Conservation (phyloP, 1,140 invertebrate genomes). For the Geopemphigus sp. region DNA sequence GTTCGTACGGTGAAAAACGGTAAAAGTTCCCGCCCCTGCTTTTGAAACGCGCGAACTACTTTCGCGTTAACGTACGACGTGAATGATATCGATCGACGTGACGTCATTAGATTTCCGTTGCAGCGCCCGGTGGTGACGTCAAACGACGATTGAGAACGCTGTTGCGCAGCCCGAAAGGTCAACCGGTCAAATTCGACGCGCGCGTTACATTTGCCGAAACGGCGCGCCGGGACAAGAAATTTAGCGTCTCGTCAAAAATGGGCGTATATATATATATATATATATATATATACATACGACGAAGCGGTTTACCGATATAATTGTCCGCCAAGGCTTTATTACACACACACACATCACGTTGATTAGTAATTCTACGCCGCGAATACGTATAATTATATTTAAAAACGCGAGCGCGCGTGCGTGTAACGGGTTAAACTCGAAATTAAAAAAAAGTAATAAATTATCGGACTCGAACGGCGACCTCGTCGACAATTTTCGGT, state of each 20-base stretch:
- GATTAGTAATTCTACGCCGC: too few relatives aligned
- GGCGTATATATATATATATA: too few relatives aligned
- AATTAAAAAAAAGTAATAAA: too few relatives aligned
- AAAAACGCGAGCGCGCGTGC: too few relatives aligned
- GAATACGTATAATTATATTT: too few relatives aligned
- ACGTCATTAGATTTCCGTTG: slow-evolving; percentile 24
- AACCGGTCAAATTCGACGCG: slow-evolving; percentile 39
- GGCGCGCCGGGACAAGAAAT: background rate
- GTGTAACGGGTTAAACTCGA: too few relatives aligned
- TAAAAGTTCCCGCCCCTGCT: too few relatives aligned
- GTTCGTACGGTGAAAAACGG: background rate
- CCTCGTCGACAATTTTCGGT: too few relatives aligned
- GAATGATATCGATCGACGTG: slow-evolving; percentile 35
- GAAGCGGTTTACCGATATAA: too few relatives aligned
- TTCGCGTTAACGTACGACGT: background rate
- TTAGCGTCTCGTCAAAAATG: background rate
- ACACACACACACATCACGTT: too few relatives aligned
- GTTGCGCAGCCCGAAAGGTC: slow-evolving; percentile 40
- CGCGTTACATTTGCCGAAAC: background rate
- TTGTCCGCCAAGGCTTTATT: background rate
- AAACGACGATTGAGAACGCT: slow-evolving; percentile 20
- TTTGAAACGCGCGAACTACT: background rate
- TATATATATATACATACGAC: too few relatives aligned
- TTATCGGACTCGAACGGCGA: too few relatives aligned
- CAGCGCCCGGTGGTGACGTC: slow-evolving; percentile 34